These are phyloP conservation scores for Anoplophora glabripennis DNA, from an alignment of 1,140 invertebrate genomes.

Conservation along the genomic window DNA sequence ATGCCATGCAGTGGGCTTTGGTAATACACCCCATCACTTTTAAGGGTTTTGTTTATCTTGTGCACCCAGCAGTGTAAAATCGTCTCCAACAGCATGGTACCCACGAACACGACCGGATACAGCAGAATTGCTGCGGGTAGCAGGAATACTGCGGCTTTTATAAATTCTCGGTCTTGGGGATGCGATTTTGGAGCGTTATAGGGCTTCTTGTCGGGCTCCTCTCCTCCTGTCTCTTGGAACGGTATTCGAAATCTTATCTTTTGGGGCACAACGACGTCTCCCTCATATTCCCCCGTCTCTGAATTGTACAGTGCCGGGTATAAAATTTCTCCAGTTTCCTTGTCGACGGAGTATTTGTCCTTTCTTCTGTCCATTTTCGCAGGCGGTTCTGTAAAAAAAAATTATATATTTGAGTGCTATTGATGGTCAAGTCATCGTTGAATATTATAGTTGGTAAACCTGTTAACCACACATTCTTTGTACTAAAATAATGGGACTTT, in stretches of 20 bases:
- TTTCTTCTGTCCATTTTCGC: slow-evolving; percentile 5
- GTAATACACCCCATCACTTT: slow-evolving; percentile 53
- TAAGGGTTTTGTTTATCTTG: slow-evolving; percentile 54
- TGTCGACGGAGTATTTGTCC: slow-evolving; percentile 16
- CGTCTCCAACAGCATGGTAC: slow-evolving; percentile 45
- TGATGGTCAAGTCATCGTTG: too few species aligned
- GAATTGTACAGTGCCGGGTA: slow-evolving; percentile 13
- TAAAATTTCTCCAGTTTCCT: slow-evolving; percentile 37
- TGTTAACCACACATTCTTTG: too few species aligned
- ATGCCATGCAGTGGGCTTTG: slow-evolving; percentile 57
- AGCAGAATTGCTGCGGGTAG: slow-evolving; percentile 49
- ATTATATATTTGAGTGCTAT: too few species aligned
- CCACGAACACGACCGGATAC: slow-evolving; percentile 40
- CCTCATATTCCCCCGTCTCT: slow-evolving; percentile 39
- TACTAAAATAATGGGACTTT: too few species aligned
- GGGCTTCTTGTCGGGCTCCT: slow-evolving; percentile 7
- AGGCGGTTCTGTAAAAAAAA: not conserved
- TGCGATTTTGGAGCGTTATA: not conserved
- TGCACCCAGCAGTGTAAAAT: slow-evolving; percentile 56
- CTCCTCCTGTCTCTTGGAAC: not conserved
- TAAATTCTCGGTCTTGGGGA: not conserved
- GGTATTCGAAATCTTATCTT: too few species aligned
- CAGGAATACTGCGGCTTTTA: slow-evolving; percentile 37
- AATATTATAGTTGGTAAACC: too few species aligned
- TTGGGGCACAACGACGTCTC: not conserved